phyloP scores from a whole-genome alignment of 2,113 vertebrate species.

The Andinoacara biseriatus region DNA sequence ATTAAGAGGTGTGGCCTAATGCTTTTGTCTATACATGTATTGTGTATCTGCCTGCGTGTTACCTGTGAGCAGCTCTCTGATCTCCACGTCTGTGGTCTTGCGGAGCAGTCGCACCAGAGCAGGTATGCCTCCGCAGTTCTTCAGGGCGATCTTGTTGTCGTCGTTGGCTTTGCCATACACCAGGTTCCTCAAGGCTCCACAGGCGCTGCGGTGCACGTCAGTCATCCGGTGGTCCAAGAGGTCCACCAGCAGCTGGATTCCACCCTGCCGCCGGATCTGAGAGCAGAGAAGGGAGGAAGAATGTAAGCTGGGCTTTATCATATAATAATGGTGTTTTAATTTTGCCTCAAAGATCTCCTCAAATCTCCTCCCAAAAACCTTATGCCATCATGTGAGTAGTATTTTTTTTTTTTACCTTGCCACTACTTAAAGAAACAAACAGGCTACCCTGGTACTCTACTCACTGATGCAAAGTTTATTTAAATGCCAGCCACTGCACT shows the following conservation, averaged over 20 bases:
- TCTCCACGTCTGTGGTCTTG: constrained; percentile 96
- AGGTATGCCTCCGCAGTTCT: constrained; percentile 97
- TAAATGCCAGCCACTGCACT: constrained; percentile 15
- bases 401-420: neutral
- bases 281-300: constrained; percentile 10
- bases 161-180: constrained; percentile 98
- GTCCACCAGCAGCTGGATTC: constrained; percentile 96
- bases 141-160: constrained; percentile 98
- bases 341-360: neutral
- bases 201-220: constrained; percentile 97
- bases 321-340: neutral
- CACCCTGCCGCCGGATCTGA: constrained; percentile 96
- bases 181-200: constrained; percentile 94
- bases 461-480: constrained; percentile 23
- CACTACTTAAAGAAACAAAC: neutral
- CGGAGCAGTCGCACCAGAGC: constrained; percentile 94
- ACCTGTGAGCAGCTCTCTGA: constrained; percentile 98
- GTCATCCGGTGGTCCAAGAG: constrained; percentile 96
- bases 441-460: neutral
- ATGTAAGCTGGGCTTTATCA: neutral
- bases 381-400: neutral
- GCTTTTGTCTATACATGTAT: neutral
- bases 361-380: neutral
- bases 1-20: neutral
- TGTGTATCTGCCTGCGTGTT: neutral